Evolutionary conservation across 2,113 vertebrate genomes (phyloP).

Genomic region (Callopanchax toddi): DNA sequence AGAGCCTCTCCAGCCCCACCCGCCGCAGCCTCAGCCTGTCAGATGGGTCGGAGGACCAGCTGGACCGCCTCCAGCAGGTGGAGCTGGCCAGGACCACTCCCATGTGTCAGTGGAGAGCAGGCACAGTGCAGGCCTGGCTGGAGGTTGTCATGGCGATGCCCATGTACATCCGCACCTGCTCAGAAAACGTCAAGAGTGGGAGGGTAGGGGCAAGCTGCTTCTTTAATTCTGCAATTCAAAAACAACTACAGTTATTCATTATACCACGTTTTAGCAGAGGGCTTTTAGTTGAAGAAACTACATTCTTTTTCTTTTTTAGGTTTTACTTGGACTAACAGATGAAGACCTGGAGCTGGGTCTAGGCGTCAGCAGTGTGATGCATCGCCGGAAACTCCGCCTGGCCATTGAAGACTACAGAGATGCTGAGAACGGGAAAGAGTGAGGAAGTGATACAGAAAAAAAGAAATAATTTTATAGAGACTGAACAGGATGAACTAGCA

Average conservation of each 20-base stretch:
- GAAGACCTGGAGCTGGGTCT: constrained; percentile 86
- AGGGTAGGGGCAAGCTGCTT: constrained; percentile 75
- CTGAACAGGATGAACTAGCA: neutral
- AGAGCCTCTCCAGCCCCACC: constrained; percentile 83
- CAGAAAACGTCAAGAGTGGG: constrained; percentile 88
- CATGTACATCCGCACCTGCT: constrained; percentile 87
- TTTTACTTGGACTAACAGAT: constrained; percentile 85
- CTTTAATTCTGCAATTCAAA: neutral
- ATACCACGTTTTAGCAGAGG: neutral
- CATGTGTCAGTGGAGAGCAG: constrained; percentile 89
- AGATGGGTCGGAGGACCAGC: constrained; percentile 84
- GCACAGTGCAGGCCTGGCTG: constrained; percentile 88
- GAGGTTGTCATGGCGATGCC: constrained; percentile 93
- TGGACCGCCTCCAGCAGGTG: constrained; percentile 87
- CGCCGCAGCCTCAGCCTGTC: constrained; percentile 83
- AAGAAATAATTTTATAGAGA: neutral
- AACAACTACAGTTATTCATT: neutral
- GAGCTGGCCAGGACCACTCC: constrained; percentile 83
- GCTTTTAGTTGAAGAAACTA: neutral
- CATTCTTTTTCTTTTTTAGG: constrained; percentile 66
- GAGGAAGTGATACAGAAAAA: constrained; percentile 54
- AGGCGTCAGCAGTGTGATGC: constrained; percentile 85
- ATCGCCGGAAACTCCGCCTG: constrained; percentile 86
- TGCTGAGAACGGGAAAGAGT: constrained; percentile 85
- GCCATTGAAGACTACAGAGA: constrained; percentile 90